Evolutionary conservation across 2,797 vertebrate genomes (phyloP), one percentile per base, ranked within the genome.

Genomic region (Melanotaenia boesemani): DNA sequence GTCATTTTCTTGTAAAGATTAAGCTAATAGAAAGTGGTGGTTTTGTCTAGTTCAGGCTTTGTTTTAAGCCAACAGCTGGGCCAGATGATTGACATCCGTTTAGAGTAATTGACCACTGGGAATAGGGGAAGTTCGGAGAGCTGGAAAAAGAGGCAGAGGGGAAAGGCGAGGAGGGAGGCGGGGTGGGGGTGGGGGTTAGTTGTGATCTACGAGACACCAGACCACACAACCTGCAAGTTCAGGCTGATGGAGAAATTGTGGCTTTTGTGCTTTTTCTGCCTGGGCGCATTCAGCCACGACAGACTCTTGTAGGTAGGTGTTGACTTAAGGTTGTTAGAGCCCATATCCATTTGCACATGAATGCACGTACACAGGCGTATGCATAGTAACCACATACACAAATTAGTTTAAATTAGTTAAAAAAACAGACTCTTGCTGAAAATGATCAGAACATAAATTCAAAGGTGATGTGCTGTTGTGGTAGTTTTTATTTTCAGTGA

Each of bases 61-160:
- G 91, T 94, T 93, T 94, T 90, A 91, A 91, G 90, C 91, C 91
- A 93, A 93, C 93, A 94, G 92, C 93, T 93, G 91, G 91, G 69
- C 73, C 80, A 87, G 94, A 92, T 95, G 93, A 94, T 89, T 94
- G 94, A 88, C 94, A 93, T 94, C 89, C 83, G 77, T 92, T 93
- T 91, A 84, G 90, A 92, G 90, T 93, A 92, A 93, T 92, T 91
- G 90, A 87, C 89, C 91, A 70, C 77, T 86, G 90, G 91, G 93
- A 91, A 89, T 90, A 89, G 69, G 76, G 83, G 83, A 81, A 78
- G 77, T 79, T 77, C 9, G 57, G 74, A 81, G 78, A 72, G 80
- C 48, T 77, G 36, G 66, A 16, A 55, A 48, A 65, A 57, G 66
- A 30, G 39, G 18, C 8, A 18, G 22, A 32, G 44, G 13, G 16